Evolutionary conservation across 2,113 vertebrate genomes (phyloP).

Genomic region (Muntiacus reevesi): DNA sequence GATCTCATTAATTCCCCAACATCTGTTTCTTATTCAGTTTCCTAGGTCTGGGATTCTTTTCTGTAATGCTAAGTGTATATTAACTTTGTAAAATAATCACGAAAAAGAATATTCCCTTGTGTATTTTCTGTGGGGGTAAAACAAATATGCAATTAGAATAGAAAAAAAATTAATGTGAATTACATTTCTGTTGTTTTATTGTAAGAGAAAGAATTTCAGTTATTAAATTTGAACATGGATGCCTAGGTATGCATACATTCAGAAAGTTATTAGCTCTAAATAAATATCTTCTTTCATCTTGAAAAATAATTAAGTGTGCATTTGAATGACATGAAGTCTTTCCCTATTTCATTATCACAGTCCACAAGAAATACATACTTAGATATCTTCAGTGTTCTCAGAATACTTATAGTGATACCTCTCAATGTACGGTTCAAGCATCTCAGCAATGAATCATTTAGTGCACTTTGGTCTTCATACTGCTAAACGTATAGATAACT

Average conservation of each 20-base stretch:
- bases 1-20: conserved; percentile 58
- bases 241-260: not conserved
- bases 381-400: not conserved
- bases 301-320: not conserved
- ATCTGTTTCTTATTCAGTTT: conserved; percentile 58
- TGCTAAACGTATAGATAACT: not conserved
- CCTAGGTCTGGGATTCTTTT: conserved; percentile 33
- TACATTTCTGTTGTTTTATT: not conserved
- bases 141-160: not conserved
- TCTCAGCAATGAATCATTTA: not conserved
- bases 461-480: not conserved
- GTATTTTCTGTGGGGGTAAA: not conserved
- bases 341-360: not conserved
- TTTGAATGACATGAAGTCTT: not conserved
- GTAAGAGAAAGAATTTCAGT: not conserved
- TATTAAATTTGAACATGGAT: conserved; percentile 4
- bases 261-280: not conserved
- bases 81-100: conserved; percentile 46
- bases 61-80: conserved; percentile 39
- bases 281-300: not conserved
- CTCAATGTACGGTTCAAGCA: not conserved
- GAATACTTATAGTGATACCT: not conserved
- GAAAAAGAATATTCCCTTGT: not conserved
- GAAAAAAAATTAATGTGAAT: conserved; percentile 36
- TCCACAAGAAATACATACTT: not conserved